phyloP scores from a whole-genome alignment of 2,113 vertebrate genomes.

The Onychostruthus taczanowskii region DNA sequence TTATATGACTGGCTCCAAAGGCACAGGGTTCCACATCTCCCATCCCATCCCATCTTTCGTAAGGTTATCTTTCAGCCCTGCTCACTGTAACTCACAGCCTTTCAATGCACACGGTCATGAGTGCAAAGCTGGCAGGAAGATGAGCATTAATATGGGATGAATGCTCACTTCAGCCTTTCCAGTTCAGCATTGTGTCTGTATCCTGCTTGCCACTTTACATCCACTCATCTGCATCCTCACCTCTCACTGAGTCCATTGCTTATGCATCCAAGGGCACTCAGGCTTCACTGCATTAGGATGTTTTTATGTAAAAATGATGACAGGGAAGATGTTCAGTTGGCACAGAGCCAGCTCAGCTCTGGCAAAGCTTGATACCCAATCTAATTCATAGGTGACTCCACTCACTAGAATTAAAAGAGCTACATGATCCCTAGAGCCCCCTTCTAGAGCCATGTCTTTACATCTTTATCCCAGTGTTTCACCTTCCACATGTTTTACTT shows the following conservation, averaged over 20 bases:
- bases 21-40: not conserved
- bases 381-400: not conserved
- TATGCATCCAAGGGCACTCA: not conserved
- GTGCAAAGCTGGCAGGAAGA: not conserved
- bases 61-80: not conserved
- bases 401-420: not conserved
- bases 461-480: not conserved
- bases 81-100: not conserved
- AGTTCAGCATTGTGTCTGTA: not conserved
- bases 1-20: not conserved
- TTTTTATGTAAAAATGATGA: not conserved
- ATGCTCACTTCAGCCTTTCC: not conserved
- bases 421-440: not conserved
- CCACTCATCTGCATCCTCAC: not conserved
- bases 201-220: not conserved
- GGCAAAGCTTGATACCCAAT: not conserved
- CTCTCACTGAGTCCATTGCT: not conserved
- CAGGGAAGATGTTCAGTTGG: not conserved
- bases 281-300: not conserved
- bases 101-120: not conserved
- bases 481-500: not conserved
- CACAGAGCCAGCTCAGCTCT: not conserved
- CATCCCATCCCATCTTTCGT: not conserved
- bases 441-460: not conserved
- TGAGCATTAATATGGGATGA: not conserved